phyloP scores from a whole-genome alignment of 2,113 vertebrate genomes.

The Poeciliopsis turrubarensis region DNA sequence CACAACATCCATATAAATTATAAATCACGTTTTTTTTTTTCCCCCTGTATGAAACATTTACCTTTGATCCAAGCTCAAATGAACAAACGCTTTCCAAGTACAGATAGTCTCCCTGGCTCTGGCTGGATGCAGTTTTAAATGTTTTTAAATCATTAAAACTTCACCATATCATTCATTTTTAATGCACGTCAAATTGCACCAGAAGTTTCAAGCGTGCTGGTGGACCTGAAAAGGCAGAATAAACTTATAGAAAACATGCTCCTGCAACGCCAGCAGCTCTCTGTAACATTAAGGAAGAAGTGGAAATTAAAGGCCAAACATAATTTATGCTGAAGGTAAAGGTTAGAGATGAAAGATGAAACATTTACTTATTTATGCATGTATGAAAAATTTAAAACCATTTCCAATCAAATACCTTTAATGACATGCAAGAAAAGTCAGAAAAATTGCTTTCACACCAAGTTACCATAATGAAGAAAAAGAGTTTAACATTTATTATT shows the following conservation, averaged over 20 bases:
- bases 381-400: background rate
- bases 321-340: background rate
- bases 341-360: background rate
- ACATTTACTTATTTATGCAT: background rate
- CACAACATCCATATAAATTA: slow-evolving; percentile 29
- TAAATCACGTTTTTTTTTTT: slow-evolving; percentile 22
- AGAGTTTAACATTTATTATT: background rate
- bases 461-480: background rate
- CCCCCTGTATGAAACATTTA: slow-evolving; percentile 39
- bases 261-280: background rate
- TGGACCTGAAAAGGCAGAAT: slow-evolving; percentile 15
- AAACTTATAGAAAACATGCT: slow-evolving; percentile 8
- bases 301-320: background rate
- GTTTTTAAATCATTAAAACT: slow-evolving; percentile 33
- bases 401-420: background rate
- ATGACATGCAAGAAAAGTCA: background rate
- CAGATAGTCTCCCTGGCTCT: slow-evolving; percentile 35
- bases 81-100: slow-evolving; percentile 22
- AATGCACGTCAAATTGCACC: slow-evolving; percentile 43
- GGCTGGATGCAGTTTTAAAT: slow-evolving; percentile 7
- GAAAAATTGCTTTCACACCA: background rate
- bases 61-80: slow-evolving; percentile 40
- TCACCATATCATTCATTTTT: slow-evolving; percentile 20
- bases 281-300: slow-evolving; percentile 24
- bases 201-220: slow-evolving; percentile 22